These are phyloP conservation scores for Rhabdomys dilectus DNA, from an alignment of 2,113 vertebrate genomes.

Conservation along the genomic window DNA sequence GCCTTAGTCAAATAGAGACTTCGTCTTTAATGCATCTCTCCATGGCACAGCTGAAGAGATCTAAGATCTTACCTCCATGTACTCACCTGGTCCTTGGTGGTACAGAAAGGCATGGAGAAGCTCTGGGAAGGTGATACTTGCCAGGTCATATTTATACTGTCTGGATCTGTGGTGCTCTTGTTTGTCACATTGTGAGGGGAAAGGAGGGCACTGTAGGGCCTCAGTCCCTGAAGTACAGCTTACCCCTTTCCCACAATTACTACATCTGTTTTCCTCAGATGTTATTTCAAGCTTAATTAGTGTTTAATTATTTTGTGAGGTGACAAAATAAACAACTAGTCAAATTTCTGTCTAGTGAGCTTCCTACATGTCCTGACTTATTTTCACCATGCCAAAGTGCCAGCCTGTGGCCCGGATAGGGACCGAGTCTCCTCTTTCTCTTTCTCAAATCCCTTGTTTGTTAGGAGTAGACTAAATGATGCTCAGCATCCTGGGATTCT, in stretches of 20 bases:
- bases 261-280: background rate
- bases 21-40: background rate
- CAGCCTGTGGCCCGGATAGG: background rate
- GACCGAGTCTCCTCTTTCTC: background rate
- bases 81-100: background rate
- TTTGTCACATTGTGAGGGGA: background rate
- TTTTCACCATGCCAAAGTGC: no score
- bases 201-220: no score
- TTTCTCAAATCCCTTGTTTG: background rate
- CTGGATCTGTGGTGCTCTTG: no score
- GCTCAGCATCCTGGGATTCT: background rate
- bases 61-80: no score
- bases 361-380: background rate
- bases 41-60: background rate
- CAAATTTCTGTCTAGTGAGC: background rate
- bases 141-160: no score
- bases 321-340: background rate
- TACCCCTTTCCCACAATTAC: slow-evolving; percentile 26
- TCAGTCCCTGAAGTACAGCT: background rate
- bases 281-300: background rate
- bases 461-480: background rate
- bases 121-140: no score
- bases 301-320: background rate
- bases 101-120: no score
- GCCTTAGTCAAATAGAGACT: background rate